Evolutionary conservation across 1,140 invertebrate genomes (phyloP).

Genomic region (Latrodectus geometricus): DNA sequence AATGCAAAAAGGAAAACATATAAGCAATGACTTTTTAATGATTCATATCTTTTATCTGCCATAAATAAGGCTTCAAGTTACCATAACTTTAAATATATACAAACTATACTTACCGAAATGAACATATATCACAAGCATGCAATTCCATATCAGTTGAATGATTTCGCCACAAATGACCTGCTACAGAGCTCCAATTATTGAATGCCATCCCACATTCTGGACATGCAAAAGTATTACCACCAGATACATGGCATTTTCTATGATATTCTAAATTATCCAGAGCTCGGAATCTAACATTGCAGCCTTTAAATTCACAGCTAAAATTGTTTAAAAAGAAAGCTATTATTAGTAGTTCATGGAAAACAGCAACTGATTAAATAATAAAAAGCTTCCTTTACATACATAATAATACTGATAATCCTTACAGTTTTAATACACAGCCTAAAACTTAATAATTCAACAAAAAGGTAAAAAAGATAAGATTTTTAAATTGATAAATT

Average conservation of each 20-base stretch:
- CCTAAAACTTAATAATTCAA: too few species aligned
- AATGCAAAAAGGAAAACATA: too few species aligned
- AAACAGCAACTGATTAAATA: too few species aligned
- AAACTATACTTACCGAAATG: constrained; percentile 62
- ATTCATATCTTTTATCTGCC: too few species aligned
- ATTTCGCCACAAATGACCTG: constrained; percentile 70
- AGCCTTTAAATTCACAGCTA: constrained; percentile 67
- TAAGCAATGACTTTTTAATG: too few species aligned
- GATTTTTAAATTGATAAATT: too few species aligned
- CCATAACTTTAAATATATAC: background rate
- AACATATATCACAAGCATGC: constrained; percentile 69
- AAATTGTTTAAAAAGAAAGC: background rate
- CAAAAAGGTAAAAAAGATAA: too few species aligned
- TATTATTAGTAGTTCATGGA: too few species aligned
- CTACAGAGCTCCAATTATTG: constrained; percentile 68
- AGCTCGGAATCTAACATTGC: constrained; percentile 70
- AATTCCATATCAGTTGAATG: constrained; percentile 71
- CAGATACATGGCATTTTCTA: constrained; percentile 73
- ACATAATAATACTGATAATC: too few species aligned
- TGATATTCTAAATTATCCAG: constrained; percentile 72
- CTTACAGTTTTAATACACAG: too few species aligned
- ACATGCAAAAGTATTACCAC: constrained; percentile 73
- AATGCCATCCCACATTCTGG: constrained; percentile 76
- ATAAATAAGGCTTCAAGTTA: too few species aligned
- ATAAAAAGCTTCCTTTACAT: too few species aligned